Conservation (phyloP, 2,888 invertebrate genomes). For the Gisinianus flammeolus region DNA sequence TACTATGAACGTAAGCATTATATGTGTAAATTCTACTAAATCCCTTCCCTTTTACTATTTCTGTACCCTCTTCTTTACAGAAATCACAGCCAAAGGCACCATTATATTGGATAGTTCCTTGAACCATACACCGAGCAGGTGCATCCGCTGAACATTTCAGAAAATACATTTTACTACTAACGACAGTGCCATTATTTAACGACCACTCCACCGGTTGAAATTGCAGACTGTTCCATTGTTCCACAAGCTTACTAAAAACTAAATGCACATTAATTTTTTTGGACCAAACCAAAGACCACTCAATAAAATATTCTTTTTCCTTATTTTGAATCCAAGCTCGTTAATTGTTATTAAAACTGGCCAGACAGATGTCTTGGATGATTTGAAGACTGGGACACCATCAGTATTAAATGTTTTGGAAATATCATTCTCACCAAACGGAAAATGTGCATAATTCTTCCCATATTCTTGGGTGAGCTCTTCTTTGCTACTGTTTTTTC, state of each 20-base stretch:
- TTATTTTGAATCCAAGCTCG: neutral
- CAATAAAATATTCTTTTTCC: neutral
- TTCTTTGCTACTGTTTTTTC: neutral
- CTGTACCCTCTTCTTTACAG: slow-evolving; percentile 28
- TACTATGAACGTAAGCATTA: neutral
- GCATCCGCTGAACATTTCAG: slow-evolving; percentile 35
- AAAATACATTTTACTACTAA: slow-evolving; percentile 2
- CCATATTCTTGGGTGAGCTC: neutral
- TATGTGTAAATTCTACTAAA: neutral
- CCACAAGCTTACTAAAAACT: neutral
- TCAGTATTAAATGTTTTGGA: neutral
- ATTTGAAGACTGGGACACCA: slow-evolving; percentile 7
- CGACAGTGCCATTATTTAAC: neutral
- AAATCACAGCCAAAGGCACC: slow-evolving; percentile 39
- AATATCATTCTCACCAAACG: neutral
- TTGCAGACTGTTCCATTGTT: neutral
- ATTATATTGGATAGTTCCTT: slow-evolving; percentile 43
- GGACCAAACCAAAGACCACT: neutral
- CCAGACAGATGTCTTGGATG: neutral
- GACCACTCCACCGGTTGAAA: neutral
- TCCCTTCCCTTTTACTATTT: neutral
- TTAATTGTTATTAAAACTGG: neutral
- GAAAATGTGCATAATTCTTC: neutral
- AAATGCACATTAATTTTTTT: neutral
- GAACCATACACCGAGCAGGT: slow-evolving; percentile 32